Base-by-base conservation (phyloP, 2,113 vertebrate species). In the Cyprinodon variegatus region DNA sequence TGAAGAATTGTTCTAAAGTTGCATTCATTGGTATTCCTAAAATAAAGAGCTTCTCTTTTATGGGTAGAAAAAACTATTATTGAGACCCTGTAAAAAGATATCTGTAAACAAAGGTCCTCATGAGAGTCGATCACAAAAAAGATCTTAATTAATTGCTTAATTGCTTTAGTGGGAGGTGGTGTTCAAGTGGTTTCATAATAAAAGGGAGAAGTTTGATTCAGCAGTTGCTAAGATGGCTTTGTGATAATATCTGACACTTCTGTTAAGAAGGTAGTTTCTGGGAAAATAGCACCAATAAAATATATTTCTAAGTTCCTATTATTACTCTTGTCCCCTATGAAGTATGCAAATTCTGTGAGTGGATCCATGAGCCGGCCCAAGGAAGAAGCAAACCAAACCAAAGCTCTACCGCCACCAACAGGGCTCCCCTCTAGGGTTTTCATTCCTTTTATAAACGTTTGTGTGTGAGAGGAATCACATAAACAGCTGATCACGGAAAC, bases 271-370 rank as follows among this genome's bases (percentile, higher is more conserved):
- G 70, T 77, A 73, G 77, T 82, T 78, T 78, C 37, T 82, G 70
- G 65, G 22, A 69, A 65, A 46, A 53, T 92, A 94, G 93, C 93
- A 94, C 93, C 94, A 87, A 79, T 86, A 72, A 88, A 87, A 88
- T 77, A 64, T 90, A 91, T 74, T 85, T 85, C 57, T 89, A n/a
- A 88, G 78, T 75, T 86, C 83, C 77, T 84, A 88, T 83, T 36
- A 79, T 84, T 70, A 79, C 74, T 77, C 22, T 83, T 89, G 72
- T 82, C 79, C 61, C 84, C 76, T 67, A 77, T 83, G 81, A 88
- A 72, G 83, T 41, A 40, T 74, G 38, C 68, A 29, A 87, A 80
- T 79, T 85, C 59, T 76, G 82, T 83, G 87, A 75, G 68, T 67
- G 81, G 76, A 65, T 37, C 40, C 61, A 46, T 82, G 77, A 53